These are phyloP conservation scores for Halictus quadricinctus DNA, from an alignment of 2,888 invertebrate genomes.

Conservation along the genomic window DNA sequence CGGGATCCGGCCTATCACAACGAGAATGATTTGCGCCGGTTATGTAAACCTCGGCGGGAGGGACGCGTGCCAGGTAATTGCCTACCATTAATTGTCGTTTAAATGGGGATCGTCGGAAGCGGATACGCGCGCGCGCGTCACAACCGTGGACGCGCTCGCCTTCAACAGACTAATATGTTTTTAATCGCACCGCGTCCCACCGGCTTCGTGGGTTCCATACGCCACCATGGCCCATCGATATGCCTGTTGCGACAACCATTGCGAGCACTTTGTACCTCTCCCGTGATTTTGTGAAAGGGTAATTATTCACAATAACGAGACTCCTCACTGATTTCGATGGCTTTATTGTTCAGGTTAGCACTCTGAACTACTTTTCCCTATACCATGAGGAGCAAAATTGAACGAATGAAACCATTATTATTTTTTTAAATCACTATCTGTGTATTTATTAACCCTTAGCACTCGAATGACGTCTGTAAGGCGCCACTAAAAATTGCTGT, in stretches of 20 bases:
- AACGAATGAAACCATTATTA: too few species aligned
- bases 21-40: slow-evolving; percentile 86
- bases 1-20: slow-evolving; percentile 77
- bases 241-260: background rate
- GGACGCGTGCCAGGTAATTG: slow-evolving; percentile 84
- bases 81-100: slow-evolving; percentile 15
- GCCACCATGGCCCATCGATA: background rate
- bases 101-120: background rate
- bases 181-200: background rate
- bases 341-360: too few species aligned
- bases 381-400: too few species aligned
- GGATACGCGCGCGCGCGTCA: background rate
- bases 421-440: too few species aligned
- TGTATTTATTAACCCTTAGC: too few species aligned
- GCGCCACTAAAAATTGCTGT: too few species aligned
- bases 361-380: too few species aligned
- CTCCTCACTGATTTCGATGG: too few species aligned
- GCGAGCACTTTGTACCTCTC: background rate
- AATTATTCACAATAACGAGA: background rate
- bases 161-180: background rate
- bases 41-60: slow-evolving; percentile 84
- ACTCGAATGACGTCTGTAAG: too few species aligned
- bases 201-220: background rate
- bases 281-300: background rate
- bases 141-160: background rate